Conservation (phyloP, 2,888 invertebrate species). For the Antitype chi region DNA sequence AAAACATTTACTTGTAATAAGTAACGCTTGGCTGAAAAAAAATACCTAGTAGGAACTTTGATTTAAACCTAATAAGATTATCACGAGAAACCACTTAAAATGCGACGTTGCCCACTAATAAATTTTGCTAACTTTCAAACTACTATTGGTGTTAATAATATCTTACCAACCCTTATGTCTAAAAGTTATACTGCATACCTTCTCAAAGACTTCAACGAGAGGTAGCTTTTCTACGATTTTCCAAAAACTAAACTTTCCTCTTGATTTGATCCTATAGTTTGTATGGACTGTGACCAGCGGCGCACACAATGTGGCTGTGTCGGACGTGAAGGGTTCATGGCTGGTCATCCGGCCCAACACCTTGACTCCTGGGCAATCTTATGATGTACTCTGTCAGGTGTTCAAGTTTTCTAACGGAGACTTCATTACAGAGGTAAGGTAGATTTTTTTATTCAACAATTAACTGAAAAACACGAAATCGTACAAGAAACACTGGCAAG, state of each 20-base stretch:
- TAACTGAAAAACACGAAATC: background rate
- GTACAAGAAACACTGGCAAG: background rate
- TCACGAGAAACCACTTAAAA: too few species aligned
- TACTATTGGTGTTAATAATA: background rate
- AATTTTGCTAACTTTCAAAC: background rate
- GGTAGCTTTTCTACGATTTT: background rate
- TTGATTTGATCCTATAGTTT: constrained; percentile 70
- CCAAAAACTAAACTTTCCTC: background rate
- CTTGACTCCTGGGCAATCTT: constrained; percentile 70
- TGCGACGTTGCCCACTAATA: background rate
- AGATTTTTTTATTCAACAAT: background rate
- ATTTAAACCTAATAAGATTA: too few species aligned
- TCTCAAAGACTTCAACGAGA: background rate
- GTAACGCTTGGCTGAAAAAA: too few species aligned
- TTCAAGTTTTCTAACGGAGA: constrained; percentile 68
- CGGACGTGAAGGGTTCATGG: constrained; percentile 68
- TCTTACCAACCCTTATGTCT: background rate
- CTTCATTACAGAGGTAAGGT: constrained; percentile 76
- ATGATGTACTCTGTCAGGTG: constrained; percentile 73
- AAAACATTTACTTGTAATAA: too few species aligned
- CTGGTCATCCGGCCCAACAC: constrained; percentile 72
- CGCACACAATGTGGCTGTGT: constrained; percentile 66
- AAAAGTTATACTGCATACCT: background rate
- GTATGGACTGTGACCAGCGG: constrained; percentile 73
- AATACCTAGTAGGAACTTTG: too few species aligned